Conservation (phyloP, 2,113 vertebrate genomes). For the Eulemur macaco region DNA sequence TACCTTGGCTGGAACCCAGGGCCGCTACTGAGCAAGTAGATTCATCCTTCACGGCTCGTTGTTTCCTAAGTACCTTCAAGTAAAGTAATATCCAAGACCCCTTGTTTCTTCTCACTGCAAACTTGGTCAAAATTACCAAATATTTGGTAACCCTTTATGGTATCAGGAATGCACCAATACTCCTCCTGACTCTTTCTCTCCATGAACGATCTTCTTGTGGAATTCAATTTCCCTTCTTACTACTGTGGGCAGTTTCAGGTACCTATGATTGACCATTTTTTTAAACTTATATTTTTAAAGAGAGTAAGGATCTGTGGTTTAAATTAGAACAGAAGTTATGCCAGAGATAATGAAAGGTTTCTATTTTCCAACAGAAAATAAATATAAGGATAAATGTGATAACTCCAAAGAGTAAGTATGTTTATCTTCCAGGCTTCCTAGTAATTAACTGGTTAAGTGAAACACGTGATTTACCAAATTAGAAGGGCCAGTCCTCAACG, state of each 20-base stretch:
- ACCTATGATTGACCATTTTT: background rate
- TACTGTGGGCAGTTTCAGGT: background rate
- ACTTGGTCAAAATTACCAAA: background rate
- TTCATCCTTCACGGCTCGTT: background rate
- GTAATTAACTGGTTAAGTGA: background rate
- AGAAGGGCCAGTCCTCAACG: background rate
- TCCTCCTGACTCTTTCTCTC: background rate
- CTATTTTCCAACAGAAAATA: background rate
- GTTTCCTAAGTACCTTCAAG: background rate
- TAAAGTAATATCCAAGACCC: background rate
- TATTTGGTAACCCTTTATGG: background rate
- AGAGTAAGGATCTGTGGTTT: background rate
- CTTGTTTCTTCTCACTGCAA: background rate
- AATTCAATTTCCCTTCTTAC: background rate
- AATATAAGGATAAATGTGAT: background rate
- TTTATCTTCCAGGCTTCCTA: background rate
- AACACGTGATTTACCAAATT: conserved; percentile 26
- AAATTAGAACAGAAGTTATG: background rate
- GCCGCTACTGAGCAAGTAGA: background rate
- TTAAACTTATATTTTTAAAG: background rate
- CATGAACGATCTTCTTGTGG: background rate
- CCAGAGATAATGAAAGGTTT: background rate
- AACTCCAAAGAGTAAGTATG: background rate
- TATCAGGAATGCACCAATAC: background rate
- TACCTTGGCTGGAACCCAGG: background rate